Evolutionary conservation across 2,888 invertebrate genomes (phyloP).

Genomic region (Zeuzera pyrina): DNA sequence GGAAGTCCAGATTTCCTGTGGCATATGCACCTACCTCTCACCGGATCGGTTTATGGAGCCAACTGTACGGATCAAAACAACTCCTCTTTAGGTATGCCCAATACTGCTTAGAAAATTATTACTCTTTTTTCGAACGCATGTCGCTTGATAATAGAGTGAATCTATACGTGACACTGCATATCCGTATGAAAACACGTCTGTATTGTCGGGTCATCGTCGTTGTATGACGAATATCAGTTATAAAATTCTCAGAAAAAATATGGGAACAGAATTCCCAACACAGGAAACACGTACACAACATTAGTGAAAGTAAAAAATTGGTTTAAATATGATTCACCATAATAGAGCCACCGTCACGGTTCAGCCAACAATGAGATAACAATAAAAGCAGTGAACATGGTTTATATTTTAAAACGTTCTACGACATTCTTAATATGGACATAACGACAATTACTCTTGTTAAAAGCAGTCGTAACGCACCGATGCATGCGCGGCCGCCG

Average conservation of each 20-base stretch:
- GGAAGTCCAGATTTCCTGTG: conserved; percentile 67
- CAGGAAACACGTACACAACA: too few relatives aligned
- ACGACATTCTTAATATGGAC: conserved; percentile 42
- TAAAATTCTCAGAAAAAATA: too few relatives aligned
- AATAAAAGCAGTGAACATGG: background rate
- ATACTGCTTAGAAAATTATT: conserved; percentile 34
- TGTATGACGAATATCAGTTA: too few relatives aligned
- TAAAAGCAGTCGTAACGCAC: conserved; percentile 18
- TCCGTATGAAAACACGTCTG: too few relatives aligned
- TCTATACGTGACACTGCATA: too few relatives aligned
- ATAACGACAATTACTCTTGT: conserved; percentile 42
- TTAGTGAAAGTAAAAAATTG: too few relatives aligned
- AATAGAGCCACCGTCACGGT: conserved; percentile 9
- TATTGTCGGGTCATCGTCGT: too few relatives aligned
- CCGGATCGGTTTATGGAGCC: conserved; percentile 25
- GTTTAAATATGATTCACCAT: too few relatives aligned
- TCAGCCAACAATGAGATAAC: conserved; percentile 18
- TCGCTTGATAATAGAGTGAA: too few relatives aligned
- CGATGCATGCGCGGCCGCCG: conserved; percentile 5
- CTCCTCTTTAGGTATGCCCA: conserved; percentile 41
- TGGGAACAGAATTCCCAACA: too few relatives aligned
- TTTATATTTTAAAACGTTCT: conserved; percentile 2
- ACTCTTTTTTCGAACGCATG: conserved; percentile 27
- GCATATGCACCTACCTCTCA: conserved; percentile 25
- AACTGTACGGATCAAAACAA: conserved; percentile 52